A percentile compares a stretch with the other conserved stretches of the same genome.
These are phyloP conservation scores for Phortica magna DNA, from an alignment of 2,888 invertebrate species.

Conservation along the genomic window DNA sequence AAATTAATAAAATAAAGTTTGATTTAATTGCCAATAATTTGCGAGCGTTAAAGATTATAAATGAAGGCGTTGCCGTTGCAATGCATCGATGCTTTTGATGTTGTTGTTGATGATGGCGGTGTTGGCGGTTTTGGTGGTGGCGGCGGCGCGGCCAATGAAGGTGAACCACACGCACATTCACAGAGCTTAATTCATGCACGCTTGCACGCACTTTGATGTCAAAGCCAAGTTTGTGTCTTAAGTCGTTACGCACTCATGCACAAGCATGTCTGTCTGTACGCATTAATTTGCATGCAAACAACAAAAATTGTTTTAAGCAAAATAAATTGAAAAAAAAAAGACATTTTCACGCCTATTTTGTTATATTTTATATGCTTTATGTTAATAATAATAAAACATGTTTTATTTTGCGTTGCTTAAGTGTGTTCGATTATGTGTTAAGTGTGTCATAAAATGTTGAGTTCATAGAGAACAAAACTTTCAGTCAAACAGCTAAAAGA, in stretches of 20 bases:
- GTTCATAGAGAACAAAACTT: too few relatives aligned
- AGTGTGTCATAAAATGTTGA: too few relatives aligned
- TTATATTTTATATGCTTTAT: too few relatives aligned
- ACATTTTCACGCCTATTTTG: too few relatives aligned
- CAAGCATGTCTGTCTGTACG: not conserved
- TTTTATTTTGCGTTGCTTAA: too few relatives aligned
- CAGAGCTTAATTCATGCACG: not conserved
- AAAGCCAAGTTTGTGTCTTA: slow-evolving; percentile 58
- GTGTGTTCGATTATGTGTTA: too few relatives aligned
- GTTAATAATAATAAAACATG: too few relatives aligned
- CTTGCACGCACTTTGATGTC: slow-evolving; percentile 7
- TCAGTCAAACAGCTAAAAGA: not conserved
- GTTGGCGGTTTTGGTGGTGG: too few relatives aligned
- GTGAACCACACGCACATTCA: slow-evolving; percentile 57
- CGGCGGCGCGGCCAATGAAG: too few relatives aligned
- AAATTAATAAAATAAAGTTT: slow-evolving; percentile 67
- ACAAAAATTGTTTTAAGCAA: not conserved
- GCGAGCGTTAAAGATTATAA: slow-evolving; percentile 23
- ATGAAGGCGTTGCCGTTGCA: not conserved
- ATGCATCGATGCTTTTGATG: not conserved
- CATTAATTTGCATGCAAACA: not conserved
- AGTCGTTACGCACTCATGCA: slow-evolving; percentile 40
- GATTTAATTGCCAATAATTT: slow-evolving; percentile 55
- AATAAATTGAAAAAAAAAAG: too few relatives aligned
- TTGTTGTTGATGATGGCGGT: not conserved